Evolutionary conservation across 2,113 vertebrate genomes (phyloP).

Genomic region (Sinocyclocheilus grahami): DNA sequence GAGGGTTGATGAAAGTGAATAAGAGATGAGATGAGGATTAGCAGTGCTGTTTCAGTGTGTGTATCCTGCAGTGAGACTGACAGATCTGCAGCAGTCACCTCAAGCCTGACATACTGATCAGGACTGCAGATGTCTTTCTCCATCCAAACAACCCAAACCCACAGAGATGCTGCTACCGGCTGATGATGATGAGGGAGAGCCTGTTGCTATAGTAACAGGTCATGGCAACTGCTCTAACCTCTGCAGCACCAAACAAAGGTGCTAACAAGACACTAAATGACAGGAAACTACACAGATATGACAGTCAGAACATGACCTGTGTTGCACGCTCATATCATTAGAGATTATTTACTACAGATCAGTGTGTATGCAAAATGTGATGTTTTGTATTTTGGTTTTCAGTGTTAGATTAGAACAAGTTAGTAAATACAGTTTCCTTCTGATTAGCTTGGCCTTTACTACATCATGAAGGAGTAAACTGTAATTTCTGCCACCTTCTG

Average conservation of each 20-base stretch:
- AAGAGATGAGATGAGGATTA: constrained; percentile 27
- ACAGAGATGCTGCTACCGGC: background rate
- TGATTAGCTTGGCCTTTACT: background rate
- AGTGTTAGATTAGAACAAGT: background rate
- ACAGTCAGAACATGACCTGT: background rate
- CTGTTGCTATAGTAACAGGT: constrained; percentile 45
- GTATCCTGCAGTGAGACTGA: constrained; percentile 16
- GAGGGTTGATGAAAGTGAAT: constrained; percentile 30
- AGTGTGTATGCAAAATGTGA: background rate
- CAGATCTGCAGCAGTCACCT: constrained; percentile 47
- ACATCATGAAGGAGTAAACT: background rate
- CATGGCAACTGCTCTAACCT: constrained; percentile 40
- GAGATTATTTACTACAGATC: background rate
- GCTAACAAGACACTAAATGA: background rate
- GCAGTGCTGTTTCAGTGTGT: background rate
- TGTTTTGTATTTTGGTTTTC: background rate
- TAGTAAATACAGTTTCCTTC: background rate
- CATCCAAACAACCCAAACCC: background rate
- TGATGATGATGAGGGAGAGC: constrained; percentile 9
- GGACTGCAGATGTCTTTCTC: constrained; percentile 44
- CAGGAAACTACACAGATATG: background rate
- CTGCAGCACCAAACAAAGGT: constrained; percentile 35
- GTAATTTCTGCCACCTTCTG: constrained; percentile 1
- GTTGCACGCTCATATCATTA: background rate
- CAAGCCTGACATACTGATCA: constrained; percentile 48